phyloP scores from a whole-genome alignment of 2,888 invertebrate species.

The Diaperis boleti region DNA sequence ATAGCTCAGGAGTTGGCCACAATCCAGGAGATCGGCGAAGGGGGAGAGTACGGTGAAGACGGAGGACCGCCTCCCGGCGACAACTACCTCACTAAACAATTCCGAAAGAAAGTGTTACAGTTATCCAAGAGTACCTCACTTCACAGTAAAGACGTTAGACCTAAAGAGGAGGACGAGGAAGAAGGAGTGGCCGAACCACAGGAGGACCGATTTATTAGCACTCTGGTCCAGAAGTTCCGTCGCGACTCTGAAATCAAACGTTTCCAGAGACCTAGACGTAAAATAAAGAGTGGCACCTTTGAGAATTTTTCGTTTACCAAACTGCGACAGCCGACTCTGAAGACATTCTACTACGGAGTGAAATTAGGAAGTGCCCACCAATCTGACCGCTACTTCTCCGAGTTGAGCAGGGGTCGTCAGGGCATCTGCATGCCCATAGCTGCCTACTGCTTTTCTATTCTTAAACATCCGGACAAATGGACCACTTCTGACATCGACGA shows the following conservation, averaged over 20 bases:
- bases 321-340: slow-evolving; percentile 58
- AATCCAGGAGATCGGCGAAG: slow-evolving; percentile 46
- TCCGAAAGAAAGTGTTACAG: slow-evolving; percentile 58
- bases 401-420: slow-evolving; percentile 63
- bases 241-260: slow-evolving; percentile 61
- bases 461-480: slow-evolving; percentile 74
- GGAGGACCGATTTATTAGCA: slow-evolving; percentile 34
- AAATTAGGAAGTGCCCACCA: slow-evolving; percentile 62
- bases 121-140: slow-evolving; percentile 60
- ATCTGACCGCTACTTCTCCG: slow-evolving; percentile 58
- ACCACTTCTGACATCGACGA: slow-evolving; percentile 72
- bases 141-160: slow-evolving; percentile 54
- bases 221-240: slow-evolving; percentile 61
- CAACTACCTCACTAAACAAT: slow-evolving; percentile 55
- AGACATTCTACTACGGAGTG: slow-evolving; percentile 62
- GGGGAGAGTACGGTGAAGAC: slow-evolving; percentile 3
- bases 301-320: slow-evolving; percentile 65
- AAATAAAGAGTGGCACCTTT: slow-evolving; percentile 61
- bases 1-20: slow-evolving; percentile 7
- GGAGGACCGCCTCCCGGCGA: too few relatives aligned
- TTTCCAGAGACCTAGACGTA: slow-evolving; percentile 50
- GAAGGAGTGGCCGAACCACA: slow-evolving; percentile 43
- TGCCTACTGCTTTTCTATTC: slow-evolving; percentile 71
- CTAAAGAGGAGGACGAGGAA: slow-evolving; percentile 41
- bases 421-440: slow-evolving; percentile 72